Evolutionary conservation across 2,113 vertebrate species (phyloP).

Genomic region (Tragelaphus scriptus): DNA sequence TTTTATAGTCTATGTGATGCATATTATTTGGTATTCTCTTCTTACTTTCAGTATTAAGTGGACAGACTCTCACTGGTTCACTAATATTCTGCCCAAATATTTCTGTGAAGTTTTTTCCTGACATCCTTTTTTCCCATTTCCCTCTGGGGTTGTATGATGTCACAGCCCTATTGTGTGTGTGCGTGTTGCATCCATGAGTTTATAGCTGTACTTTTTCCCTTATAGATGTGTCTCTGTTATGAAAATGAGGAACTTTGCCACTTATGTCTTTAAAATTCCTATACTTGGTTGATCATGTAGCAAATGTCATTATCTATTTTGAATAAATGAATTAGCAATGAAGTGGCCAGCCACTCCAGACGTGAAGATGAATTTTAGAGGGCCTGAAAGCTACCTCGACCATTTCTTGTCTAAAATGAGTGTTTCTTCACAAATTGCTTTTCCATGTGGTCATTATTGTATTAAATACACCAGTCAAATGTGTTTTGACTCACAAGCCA

Average conservation of each 20-base stretch:
- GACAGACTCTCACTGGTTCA: background rate
- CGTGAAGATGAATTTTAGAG: background rate
- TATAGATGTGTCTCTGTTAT: background rate
- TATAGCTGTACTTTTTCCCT: background rate
- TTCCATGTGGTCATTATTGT: background rate
- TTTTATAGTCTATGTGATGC: background rate
- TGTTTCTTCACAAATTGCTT: constrained; percentile 21
- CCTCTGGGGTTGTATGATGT: background rate
- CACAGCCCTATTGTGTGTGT: background rate
- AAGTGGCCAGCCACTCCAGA: background rate
- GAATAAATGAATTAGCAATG: background rate
- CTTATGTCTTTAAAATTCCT: background rate
- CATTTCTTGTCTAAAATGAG: background rate
- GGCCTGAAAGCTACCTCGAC: background rate
- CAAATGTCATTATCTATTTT: background rate
- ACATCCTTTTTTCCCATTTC: background rate
- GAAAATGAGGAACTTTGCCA: background rate
- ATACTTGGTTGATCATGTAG: background rate
- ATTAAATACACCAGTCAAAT: background rate
- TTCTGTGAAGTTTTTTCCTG: background rate
- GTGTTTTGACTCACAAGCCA: background rate
- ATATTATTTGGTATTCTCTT: background rate
- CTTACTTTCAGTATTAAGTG: background rate
- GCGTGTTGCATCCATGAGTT: background rate
- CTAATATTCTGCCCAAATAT: background rate